Percentiles rank a stretch among this genome's conserved stretches.
These are phyloP conservation scores for Turritopsis dohrnii DNA, from an alignment of 30 jellyfish, hydroid and myxozoan genomes.

Conservation along the genomic window DNA sequence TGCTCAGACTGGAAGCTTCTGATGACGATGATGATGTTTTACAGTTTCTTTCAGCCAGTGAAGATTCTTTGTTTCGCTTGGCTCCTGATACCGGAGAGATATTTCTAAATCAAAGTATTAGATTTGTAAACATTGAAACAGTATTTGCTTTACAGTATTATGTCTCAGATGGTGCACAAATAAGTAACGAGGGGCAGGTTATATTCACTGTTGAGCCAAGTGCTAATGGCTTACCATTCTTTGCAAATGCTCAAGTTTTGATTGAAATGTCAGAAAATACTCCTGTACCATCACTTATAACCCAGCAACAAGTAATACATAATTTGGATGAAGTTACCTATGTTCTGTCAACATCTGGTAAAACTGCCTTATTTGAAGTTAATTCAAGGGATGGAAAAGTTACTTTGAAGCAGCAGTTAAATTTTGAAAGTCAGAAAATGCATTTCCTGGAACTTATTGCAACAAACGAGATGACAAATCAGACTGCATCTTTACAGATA, in stretches of 20 bases:
- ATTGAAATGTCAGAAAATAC: background rate
- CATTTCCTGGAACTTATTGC: constrained; percentile 8
- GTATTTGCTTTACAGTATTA: background rate
- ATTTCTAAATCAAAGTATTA: background rate
- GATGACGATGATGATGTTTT: constrained; percentile 38
- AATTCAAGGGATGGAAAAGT: background rate
- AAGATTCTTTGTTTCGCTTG: background rate
- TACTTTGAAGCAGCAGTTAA: background rate
- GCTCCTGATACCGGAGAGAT: background rate
- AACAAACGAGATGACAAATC: background rate
- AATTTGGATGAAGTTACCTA: background rate
- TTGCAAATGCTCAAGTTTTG: background rate
- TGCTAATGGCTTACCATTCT: background rate
- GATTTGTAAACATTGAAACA: background rate
- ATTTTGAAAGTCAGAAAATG: background rate
- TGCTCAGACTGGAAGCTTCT: constrained; percentile 39
- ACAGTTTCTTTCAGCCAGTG: background rate
- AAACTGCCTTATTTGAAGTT: background rate
- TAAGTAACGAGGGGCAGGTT: background rate
- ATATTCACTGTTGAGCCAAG: constrained; percentile 4
- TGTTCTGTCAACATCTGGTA: background rate
- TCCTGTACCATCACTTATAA: background rate
- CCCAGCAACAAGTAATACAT: background rate
- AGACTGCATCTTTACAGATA: background rate
- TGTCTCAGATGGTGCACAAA: constrained; percentile 2